A percentile compares a stretch with the other conserved stretches of the same genome.
Evolutionary conservation across 2,113 vertebrate species (phyloP).

Genomic region (Heterotis niloticus): DNA sequence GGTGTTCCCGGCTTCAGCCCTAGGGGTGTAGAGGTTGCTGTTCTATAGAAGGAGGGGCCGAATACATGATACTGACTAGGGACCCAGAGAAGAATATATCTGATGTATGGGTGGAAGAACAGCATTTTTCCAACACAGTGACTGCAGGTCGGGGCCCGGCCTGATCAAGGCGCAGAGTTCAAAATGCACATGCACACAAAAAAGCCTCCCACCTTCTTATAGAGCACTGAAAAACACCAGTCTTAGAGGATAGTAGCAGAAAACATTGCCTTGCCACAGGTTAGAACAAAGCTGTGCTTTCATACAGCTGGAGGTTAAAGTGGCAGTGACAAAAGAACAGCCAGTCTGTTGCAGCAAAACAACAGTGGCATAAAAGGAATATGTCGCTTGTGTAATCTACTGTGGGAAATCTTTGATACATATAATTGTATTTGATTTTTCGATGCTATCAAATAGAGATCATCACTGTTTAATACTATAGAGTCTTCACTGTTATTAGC

Average conservation of each 20-base stretch:
- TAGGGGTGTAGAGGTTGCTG: not conserved
- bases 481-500: too few species aligned
- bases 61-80: not conserved
- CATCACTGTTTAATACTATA: too few species aligned
- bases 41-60: not conserved
- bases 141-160: too few species aligned
- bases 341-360: too few species aligned
- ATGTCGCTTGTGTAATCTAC: too few species aligned
- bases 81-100: not conserved
- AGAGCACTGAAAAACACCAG: not conserved
- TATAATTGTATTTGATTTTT: too few species aligned
- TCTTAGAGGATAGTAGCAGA: not conserved
- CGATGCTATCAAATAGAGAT: too few species aligned
- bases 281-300: not conserved
- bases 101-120: not conserved
- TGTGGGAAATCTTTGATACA: too few species aligned
- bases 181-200: not conserved
- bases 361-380: too few species aligned
- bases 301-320: not conserved
- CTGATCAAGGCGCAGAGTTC: not conserved
- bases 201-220: not conserved
- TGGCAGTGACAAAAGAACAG: too few species aligned
- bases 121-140: not conserved
- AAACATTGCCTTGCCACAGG: not conserved
- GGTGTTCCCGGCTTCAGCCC: not conserved